phyloP scores from a whole-genome alignment of 2,797 vertebrate genomes.

The Amniataba percoides region DNA sequence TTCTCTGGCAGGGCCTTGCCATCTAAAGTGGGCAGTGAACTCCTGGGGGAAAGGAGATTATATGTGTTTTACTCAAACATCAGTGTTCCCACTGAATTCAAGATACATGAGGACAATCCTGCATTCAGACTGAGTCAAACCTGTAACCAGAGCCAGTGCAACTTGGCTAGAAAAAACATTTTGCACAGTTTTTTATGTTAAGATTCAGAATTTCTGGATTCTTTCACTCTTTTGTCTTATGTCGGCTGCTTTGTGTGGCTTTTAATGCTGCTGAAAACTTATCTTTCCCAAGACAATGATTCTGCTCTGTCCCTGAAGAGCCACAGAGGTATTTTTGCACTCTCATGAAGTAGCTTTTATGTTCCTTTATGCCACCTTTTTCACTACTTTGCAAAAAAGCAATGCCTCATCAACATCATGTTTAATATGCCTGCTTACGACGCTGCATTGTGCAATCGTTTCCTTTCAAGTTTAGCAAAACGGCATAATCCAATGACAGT shows the following conservation, averaged over 20 bases:
- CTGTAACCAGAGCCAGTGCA: not conserved
- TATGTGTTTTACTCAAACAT: conserved; percentile 35
- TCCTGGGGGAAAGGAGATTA: conserved; percentile 8
- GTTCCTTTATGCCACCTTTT: not conserved
- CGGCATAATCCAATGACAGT: not conserved
- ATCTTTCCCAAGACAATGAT: not conserved
- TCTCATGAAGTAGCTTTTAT: not conserved
- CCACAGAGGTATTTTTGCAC: not conserved
- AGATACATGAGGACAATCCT: not conserved
- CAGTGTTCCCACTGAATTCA: conserved; percentile 14
- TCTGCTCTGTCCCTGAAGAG: not conserved
- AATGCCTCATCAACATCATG: not conserved
- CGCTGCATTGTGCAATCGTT: not conserved
- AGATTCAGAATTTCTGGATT: not conserved
- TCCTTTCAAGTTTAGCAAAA: not conserved
- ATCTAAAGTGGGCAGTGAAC: conserved; percentile 39
- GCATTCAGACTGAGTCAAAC: not conserved
- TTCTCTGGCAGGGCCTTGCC: conserved; percentile 34
- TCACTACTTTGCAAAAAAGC: conserved; percentile 22
- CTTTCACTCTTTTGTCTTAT: not conserved
- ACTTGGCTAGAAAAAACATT: not conserved
- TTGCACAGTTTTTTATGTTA: not conserved
- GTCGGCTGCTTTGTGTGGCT: not conserved
- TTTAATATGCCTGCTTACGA: not conserved
- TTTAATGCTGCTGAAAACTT: not conserved